A percentile compares a stretch with the other conserved stretches of the same genome.
phyloP scores from a whole-genome alignment of 2,888 invertebrate genomes.

The Catocala sponsa region DNA sequence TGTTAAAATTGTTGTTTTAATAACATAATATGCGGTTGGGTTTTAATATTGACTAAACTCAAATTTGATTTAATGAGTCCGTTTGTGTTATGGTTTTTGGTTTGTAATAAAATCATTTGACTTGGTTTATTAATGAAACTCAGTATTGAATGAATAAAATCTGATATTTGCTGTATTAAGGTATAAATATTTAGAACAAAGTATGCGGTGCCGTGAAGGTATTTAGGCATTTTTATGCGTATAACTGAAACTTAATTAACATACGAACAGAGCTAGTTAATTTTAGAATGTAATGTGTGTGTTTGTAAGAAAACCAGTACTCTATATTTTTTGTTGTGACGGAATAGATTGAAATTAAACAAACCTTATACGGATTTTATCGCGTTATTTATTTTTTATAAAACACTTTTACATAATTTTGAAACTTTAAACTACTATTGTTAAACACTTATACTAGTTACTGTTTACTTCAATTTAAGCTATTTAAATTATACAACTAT shows the following conservation, averaged over 20 bases:
- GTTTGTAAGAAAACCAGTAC: not conserved
- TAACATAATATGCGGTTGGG: slow-evolving; percentile 46
- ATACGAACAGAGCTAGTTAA: slow-evolving; percentile 1
- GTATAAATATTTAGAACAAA: slow-evolving; percentile 21
- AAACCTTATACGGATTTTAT: too few species aligned
- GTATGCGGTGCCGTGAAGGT: slow-evolving; percentile 11
- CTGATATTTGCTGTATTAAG: slow-evolving; percentile 21
- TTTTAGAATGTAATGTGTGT: not conserved
- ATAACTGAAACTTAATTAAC: slow-evolving; percentile 16
- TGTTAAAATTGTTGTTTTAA: slow-evolving; percentile 44
- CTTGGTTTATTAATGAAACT: slow-evolving; percentile 50
- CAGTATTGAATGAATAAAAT: slow-evolving; percentile 30
- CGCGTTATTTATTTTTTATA: too few species aligned
- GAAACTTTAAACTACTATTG: too few species aligned
- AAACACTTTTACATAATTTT: too few species aligned
- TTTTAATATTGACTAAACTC: slow-evolving; percentile 58
- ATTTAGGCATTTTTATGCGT: slow-evolving; percentile 14
- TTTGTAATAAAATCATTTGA: slow-evolving; percentile 56
- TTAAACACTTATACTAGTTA: too few species aligned
- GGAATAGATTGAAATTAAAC: too few species aligned
- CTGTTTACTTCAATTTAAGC: too few species aligned
- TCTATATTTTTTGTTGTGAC: too few species aligned
- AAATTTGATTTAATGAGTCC: slow-evolving; percentile 57
- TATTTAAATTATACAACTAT: too few species aligned
- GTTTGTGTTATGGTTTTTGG: slow-evolving; percentile 56